Conservation (phyloP, 2,113 vertebrate genomes). For the Aviceda subcristata region DNA sequence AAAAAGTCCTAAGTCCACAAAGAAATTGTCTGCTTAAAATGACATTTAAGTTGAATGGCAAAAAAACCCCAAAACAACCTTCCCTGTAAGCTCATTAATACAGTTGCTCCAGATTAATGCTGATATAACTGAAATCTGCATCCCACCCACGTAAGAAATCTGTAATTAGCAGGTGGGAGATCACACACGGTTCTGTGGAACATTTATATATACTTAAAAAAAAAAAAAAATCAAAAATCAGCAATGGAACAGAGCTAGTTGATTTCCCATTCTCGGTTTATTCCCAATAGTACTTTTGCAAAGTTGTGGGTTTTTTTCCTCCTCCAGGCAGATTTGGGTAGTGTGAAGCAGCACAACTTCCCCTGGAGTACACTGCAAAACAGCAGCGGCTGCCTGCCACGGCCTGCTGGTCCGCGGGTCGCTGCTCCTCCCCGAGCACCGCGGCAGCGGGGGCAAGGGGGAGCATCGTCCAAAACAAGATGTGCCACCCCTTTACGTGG, state of each 20-base stretch:
- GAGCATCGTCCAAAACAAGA: background rate
- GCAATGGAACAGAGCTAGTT: background rate
- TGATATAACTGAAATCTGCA: slow-evolving; percentile 29
- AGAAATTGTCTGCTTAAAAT: background rate
- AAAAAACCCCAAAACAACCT: background rate
- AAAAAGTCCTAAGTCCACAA: background rate
- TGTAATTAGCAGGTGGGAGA: slow-evolving; percentile 48
- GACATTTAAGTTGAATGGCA: background rate
- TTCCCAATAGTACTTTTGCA: background rate
- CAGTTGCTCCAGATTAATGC: slow-evolving; percentile 1
- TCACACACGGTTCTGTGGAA: background rate
- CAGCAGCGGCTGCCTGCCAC: rapidly evolving
- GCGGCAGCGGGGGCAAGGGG: background rate
- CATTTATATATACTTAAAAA: background rate
- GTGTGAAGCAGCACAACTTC: background rate
- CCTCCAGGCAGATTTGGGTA: background rate
- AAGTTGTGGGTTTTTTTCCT: background rate
- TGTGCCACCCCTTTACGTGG: rapidly evolving
- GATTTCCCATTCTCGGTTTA: background rate
- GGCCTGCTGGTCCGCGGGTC: background rate
- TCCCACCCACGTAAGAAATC: slow-evolving; percentile 8
- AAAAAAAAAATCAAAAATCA: background rate
- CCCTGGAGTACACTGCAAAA: background rate
- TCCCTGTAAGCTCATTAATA: background rate
- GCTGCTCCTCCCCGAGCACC: background rate